Evolutionary conservation across 2,888 invertebrate species (phyloP).

Genomic region (Gymnosoma rotundatum): DNA sequence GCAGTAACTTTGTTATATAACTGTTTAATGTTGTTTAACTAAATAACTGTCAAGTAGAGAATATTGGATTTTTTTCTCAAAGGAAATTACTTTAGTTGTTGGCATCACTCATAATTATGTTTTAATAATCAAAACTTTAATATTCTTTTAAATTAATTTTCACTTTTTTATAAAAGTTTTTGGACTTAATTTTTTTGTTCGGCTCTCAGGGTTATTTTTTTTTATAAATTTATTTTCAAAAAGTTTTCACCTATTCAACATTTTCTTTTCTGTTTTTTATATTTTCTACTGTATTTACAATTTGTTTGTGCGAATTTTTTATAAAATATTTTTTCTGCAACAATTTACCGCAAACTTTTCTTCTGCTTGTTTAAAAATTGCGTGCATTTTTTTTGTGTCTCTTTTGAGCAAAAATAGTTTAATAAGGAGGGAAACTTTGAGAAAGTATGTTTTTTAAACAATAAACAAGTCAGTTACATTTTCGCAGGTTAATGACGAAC

Average conservation of each 20-base stretch:
- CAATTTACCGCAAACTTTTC: conserved; percentile 44
- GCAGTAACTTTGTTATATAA: too few relatives aligned
- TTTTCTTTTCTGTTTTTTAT: conserved; percentile 7
- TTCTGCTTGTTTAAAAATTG: conserved; percentile 10
- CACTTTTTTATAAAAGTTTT: conserved; percentile 15
- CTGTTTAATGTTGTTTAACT: too few relatives aligned
- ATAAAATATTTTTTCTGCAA: conserved; percentile 10
- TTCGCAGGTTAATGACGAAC: too few relatives aligned
- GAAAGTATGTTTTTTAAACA: not conserved
- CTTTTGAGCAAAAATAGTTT: conserved; percentile 7
- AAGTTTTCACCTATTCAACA: conserved; percentile 44
- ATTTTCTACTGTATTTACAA: conserved; percentile 15
- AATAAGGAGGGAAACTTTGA: conserved; percentile 11
- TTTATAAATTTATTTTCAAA: conserved; percentile 3
- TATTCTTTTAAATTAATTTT: not conserved
- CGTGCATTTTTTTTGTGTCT: conserved; percentile 13
- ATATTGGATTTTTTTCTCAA: too few relatives aligned
- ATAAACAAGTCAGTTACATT: not conserved
- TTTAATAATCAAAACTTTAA: not conserved
- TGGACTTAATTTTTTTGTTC: not conserved
- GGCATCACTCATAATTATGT: not conserved
- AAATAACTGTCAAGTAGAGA: too few relatives aligned
- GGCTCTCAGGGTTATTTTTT: not conserved
- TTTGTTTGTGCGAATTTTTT: conserved; percentile 46
- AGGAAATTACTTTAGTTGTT: too few relatives aligned